Conservation (phyloP, 2,797 vertebrate genomes). For the Limosa lapponica region DNA sequence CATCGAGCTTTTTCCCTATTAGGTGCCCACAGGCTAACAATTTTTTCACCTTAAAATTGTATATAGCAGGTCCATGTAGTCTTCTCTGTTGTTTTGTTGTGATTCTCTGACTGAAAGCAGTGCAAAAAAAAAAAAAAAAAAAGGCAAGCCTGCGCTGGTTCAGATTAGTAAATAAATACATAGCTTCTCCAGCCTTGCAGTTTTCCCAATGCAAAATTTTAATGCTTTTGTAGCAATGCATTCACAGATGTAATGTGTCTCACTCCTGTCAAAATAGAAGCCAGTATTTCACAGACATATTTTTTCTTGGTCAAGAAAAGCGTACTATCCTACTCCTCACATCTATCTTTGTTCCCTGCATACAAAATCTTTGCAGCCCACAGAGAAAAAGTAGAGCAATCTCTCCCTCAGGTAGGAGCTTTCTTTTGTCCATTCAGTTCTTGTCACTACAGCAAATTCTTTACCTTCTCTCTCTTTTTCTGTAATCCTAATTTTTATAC, state of each 20-base stretch:
- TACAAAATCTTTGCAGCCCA: background rate
- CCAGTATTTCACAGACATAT: background rate
- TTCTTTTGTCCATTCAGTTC: background rate
- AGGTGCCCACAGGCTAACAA: background rate
- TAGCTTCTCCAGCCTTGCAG: background rate
- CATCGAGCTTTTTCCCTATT: background rate
- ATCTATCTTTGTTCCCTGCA: background rate
- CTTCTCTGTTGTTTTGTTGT: background rate
- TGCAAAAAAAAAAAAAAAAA: background rate
- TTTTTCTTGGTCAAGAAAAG: background rate
- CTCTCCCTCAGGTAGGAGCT: background rate
- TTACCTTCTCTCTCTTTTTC: background rate
- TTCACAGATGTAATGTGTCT: background rate
- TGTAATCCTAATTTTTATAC: background rate
- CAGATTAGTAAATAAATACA: background rate
- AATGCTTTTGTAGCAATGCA: background rate
- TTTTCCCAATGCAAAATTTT: background rate
- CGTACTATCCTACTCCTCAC: background rate
- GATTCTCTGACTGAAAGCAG: background rate
- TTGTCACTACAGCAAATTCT: background rate
- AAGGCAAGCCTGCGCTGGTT: background rate
- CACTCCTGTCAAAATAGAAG: background rate
- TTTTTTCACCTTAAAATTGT: background rate
- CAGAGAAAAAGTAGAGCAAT: background rate
- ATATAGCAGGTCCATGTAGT: background rate